Evolutionary conservation across 2,888 invertebrate genomes (phyloP).

Genomic region (Crocallis elinguaria): DNA sequence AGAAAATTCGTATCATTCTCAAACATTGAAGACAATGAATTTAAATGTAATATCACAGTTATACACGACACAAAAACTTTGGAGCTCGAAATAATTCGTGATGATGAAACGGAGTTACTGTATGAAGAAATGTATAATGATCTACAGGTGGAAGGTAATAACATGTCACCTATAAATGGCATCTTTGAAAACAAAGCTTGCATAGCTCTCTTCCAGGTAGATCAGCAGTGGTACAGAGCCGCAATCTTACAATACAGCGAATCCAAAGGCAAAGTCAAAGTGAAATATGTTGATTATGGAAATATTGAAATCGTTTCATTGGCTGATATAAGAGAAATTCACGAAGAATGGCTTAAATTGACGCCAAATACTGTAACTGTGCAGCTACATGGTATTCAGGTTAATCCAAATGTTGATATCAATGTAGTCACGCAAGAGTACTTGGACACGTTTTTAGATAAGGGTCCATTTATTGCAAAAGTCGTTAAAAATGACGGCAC

Average conservation of each 20-base stretch:
- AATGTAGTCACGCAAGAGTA: conserved; percentile 58
- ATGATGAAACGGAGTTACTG: conserved; percentile 64
- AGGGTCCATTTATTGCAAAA: conserved; percentile 64
- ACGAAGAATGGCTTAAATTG: conserved; percentile 73
- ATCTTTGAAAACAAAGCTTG: conserved; percentile 85
- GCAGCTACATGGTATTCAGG: conserved; percentile 64
- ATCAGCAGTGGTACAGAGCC: conserved; percentile 90
- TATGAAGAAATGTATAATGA: conserved; percentile 79
- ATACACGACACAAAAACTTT: conserved; percentile 60
- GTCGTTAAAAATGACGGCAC: conserved; percentile 49
- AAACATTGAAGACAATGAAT: conserved; percentile 49
- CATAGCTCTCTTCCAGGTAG: conserved; percentile 85
- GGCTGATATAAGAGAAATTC: conserved; percentile 77
- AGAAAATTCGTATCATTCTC: conserved; percentile 52
- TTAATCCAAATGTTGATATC: conserved; percentile 61
- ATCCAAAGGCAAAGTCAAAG: conserved; percentile 74
- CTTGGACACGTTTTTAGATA: conserved; percentile 57
- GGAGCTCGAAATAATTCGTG: conserved; percentile 65
- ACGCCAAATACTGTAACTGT: conserved; percentile 82
- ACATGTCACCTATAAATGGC: conserved; percentile 71
- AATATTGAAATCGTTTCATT: conserved; percentile 84
- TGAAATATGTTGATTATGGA: conserved; percentile 91
- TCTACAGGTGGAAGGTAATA: conserved; percentile 72
- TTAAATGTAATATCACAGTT: conserved; percentile 62
- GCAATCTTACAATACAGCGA: conserved; percentile 81